Conservation (phyloP, 1,140 invertebrate species). For the Trichomalopsis sarcophagae region DNA sequence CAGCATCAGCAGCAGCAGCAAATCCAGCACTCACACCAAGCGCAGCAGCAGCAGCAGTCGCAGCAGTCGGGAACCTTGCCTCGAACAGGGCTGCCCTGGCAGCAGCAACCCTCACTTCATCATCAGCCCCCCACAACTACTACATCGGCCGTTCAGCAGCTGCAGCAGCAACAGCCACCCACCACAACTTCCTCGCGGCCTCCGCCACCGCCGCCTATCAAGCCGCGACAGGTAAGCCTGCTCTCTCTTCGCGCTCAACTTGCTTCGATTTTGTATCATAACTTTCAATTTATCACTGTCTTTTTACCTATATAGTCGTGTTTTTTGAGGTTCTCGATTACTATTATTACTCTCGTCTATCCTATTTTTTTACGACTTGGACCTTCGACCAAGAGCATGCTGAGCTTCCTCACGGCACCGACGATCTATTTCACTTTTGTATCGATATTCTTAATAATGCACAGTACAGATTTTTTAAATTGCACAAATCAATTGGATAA, state of each 20-base stretch:
- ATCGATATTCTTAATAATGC: not conserved
- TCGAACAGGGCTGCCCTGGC: slow-evolving; percentile 74
- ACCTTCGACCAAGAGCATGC: slow-evolving; percentile 39
- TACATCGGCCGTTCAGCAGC: slow-evolving; percentile 72
- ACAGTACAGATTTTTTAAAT: slow-evolving; percentile 2
- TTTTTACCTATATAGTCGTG: slow-evolving; percentile 16
- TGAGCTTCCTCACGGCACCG: not conserved
- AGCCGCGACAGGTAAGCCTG: slow-evolving; percentile 79
- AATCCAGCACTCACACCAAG: slow-evolving; percentile 55
- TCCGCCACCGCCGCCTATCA: slow-evolving; percentile 81
- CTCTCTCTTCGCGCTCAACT: not conserved
- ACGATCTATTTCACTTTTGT: not conserved
- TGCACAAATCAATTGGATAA: slow-evolving; percentile 1
- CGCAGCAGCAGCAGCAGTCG: slow-evolving; percentile 62
- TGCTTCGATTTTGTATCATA: not conserved
- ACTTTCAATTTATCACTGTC: not conserved
- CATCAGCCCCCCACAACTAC: slow-evolving; percentile 72
- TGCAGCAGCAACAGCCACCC: slow-evolving; percentile 62
- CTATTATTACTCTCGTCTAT: not conserved
- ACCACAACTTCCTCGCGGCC: slow-evolving; percentile 78
- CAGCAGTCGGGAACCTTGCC: slow-evolving; percentile 67
- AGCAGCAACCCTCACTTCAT: slow-evolving; percentile 74
- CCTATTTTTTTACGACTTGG: slow-evolving; percentile 5
- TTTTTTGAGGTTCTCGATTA: slow-evolving; percentile 22
- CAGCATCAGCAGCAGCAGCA: slow-evolving; percentile 56